phyloP scores from a whole-genome alignment of 2,113 vertebrate genomes.

The Amphilophus citrinellus region DNA sequence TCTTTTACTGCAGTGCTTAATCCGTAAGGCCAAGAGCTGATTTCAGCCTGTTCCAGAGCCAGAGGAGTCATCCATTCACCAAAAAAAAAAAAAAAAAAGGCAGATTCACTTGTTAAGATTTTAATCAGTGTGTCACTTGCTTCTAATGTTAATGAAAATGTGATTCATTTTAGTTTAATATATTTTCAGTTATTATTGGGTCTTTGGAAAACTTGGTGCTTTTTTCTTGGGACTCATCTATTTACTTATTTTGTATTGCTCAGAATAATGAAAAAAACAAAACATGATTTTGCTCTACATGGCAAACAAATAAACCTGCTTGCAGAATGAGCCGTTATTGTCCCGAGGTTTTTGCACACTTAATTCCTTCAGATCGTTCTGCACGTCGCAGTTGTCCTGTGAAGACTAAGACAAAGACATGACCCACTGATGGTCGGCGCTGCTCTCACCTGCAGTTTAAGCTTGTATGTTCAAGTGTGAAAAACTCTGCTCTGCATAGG shows the following conservation, averaged over 20 bases:
- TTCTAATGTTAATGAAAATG: neutral
- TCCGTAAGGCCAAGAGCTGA: constrained; percentile 59
- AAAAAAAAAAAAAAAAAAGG: constrained; percentile 10
- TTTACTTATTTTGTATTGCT: neutral
- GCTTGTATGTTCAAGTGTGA: constrained; percentile 28
- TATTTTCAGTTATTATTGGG: neutral
- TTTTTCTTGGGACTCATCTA: neutral
- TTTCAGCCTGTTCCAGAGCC: constrained; percentile 41
- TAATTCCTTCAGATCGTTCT: neutral
- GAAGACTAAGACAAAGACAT: constrained; percentile 38
- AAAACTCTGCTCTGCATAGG: constrained; percentile 40
- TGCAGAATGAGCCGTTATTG: neutral
- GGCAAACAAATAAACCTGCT: neutral
- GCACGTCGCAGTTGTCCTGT: neutral
- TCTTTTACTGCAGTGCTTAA: constrained; percentile 56
- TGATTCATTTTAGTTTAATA: neutral
- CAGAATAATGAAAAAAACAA: neutral
- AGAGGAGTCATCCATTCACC: constrained; percentile 53
- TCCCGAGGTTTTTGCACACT: neutral
- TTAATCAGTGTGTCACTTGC: constrained; percentile 41
- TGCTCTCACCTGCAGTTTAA: constrained; percentile 42
- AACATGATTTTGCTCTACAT: neutral
- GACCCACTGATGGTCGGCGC: constrained; percentile 17
- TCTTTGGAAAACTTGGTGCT: neutral
- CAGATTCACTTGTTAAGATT: constrained; percentile 43